Conservation (phyloP, 2,888 invertebrate species). For the Anarsia innoxiella region DNA sequence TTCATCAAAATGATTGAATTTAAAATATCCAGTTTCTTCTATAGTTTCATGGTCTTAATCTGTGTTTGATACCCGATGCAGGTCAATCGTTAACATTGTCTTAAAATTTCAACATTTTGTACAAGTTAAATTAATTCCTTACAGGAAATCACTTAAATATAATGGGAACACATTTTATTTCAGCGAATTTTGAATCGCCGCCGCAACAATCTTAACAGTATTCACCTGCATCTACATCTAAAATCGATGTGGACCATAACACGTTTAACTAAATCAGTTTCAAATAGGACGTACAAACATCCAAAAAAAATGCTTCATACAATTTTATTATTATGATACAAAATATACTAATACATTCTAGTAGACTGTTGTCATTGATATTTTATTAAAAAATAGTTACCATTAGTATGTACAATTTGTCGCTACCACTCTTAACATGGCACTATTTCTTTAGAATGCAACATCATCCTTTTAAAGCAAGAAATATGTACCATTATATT, state of each 20-base stretch:
- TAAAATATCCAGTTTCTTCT: too few relatives aligned
- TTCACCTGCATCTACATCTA: slow-evolving; percentile 60
- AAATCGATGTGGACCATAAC: slow-evolving; percentile 33
- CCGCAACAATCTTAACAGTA: slow-evolving; percentile 54
- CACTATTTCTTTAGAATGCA: slow-evolving; percentile 62
- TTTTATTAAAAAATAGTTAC: slow-evolving; percentile 44
- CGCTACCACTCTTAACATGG: slow-evolving; percentile 51
- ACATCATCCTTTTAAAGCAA: slow-evolving; percentile 40
- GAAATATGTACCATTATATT: slow-evolving; percentile 52
- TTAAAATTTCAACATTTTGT: slow-evolving; percentile 27
- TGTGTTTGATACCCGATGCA: slow-evolving; percentile 54
- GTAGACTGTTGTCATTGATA: slow-evolving; percentile 39
- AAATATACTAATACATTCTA: slow-evolving; percentile 37
- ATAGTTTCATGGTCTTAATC: too few relatives aligned
- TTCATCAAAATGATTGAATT: too few relatives aligned
- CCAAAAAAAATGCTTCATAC: slow-evolving; percentile 46
- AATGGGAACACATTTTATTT: slow-evolving; percentile 55
- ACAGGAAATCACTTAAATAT: slow-evolving; percentile 40
- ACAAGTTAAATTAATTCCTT: slow-evolving; percentile 44
- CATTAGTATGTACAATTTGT: slow-evolving; percentile 56
- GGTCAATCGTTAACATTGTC: slow-evolving; percentile 62
- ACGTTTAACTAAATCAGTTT: slow-evolving; percentile 44
- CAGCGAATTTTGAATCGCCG: slow-evolving; percentile 39
- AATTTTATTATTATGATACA: slow-evolving; percentile 45
- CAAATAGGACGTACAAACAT: slow-evolving; percentile 38